phyloP scores from a whole-genome alignment of 2,888 invertebrate genomes.

The Psylliodes chrysocephalus region DNA sequence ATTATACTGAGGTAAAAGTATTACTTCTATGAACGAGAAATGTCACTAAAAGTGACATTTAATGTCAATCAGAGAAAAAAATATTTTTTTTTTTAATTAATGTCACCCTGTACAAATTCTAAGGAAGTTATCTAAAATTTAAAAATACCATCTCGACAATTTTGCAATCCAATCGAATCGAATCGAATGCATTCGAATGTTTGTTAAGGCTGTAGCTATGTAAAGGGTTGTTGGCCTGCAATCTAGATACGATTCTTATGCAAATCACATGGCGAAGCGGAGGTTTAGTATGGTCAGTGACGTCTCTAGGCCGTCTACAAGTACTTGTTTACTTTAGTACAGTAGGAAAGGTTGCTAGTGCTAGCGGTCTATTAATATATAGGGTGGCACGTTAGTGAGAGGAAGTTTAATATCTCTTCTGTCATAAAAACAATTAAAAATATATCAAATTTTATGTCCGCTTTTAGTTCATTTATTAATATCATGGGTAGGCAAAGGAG shows the following conservation, averaged over 20 bases:
- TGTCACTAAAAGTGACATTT: too few species aligned
- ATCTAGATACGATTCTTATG: constrained; percentile 49
- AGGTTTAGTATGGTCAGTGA: constrained; percentile 52
- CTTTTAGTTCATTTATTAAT: too few species aligned
- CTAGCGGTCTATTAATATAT: background rate
- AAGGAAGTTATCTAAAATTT: background rate
- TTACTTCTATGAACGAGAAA: too few species aligned
- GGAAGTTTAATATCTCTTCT: too few species aligned
- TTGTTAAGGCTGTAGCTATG: background rate
- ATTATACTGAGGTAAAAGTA: too few species aligned
- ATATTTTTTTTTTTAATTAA: too few species aligned
- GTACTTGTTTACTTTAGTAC: constrained; percentile 21
- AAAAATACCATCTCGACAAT: background rate
- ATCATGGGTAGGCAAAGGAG: too few species aligned
- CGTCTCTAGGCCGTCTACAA: constrained; percentile 41
- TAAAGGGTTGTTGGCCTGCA: constrained; percentile 48
- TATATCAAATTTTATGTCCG: too few species aligned
- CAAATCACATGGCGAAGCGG: constrained; percentile 45
- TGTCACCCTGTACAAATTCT: background rate
- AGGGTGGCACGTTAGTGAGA: too few species aligned
- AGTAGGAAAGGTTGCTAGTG: background rate
- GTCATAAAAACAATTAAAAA: too few species aligned
- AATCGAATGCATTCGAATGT: background rate
- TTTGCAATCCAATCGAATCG: background rate
- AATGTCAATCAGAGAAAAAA: too few species aligned